Evolutionary conservation across 2,113 vertebrate genomes (phyloP).

Genomic region (Puntigrus tetrazona): DNA sequence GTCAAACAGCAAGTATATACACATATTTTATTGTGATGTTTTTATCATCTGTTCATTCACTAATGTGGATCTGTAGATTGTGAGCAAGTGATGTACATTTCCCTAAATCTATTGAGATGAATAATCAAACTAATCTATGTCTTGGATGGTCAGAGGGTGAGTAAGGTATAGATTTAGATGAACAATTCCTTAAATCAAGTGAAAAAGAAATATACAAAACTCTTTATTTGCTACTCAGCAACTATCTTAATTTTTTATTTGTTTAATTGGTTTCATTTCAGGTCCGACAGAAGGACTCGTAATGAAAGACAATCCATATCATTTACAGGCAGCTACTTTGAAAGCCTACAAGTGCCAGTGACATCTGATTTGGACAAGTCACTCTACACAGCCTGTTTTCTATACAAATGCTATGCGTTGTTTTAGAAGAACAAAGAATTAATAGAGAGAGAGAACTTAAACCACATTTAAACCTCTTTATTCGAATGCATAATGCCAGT

Average conservation of each 20-base stretch:
- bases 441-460: not conserved
- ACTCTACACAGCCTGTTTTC: not conserved
- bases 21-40: not conserved
- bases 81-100: not conserved
- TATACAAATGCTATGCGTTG: not conserved
- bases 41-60: not conserved
- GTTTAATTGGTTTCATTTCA: not conserved
- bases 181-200: not conserved
- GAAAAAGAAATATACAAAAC: not conserved
- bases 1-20: too few species aligned
- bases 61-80: not conserved
- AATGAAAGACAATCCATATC: not conserved
- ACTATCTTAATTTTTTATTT: not conserved
- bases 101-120: not conserved
- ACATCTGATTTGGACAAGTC: slow-evolving; percentile 67
- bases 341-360: not conserved
- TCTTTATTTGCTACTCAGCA: not conserved
- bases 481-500: not conserved
- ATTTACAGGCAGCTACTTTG: slow-evolving; percentile 12
- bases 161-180: too few species aligned
- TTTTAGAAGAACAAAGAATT: not conserved
- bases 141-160: not conserved
- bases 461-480: not conserved
- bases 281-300: not conserved
- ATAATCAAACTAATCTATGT: not conserved